Base-by-base conservation (phyloP, 2,797 vertebrate species). In the Thripadectes ignobilis region DNA sequence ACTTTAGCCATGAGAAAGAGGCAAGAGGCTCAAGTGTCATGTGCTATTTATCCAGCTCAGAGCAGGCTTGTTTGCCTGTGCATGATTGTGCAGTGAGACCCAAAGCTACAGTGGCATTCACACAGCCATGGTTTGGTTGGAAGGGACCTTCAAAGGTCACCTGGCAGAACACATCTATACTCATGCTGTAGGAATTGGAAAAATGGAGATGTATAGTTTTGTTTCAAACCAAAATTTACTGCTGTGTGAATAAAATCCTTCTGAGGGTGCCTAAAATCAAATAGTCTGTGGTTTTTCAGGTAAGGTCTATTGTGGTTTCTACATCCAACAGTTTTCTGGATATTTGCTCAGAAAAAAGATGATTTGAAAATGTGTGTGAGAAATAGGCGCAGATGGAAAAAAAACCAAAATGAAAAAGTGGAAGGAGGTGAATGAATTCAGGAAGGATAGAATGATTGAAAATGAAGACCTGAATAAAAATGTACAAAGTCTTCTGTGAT, bases 401-500 rank as follows among this genome's bases (percentile, higher is more conserved):
- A 13, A 72, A n/a, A 39, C 5, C 23, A 48, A 20, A 17, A 29
- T 4, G 6, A 39, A 41, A 4, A 38, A 24, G 12, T 1, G 1
- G 55, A 9, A 13, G 38, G 54, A 63, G 12, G 20, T 20, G 27
- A 91, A 27, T 27, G 2, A 79, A 55, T 51, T 51, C 17, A 39
- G 8, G 8, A 20, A 69, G 10, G 20, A 34, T 3, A 9, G 14
- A 48, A 52, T 16, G 14, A 57, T 9, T 38, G 16, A 69, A 62
- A 84, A 72, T 66, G 5, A 80, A 55, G 24, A 34, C 4, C 4
- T 54, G 8, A 49, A 58, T 41, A 62, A 80, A 57, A 67, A 4
- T 6, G 18, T 55, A 4, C 1, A 0, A 61, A 45, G 17, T 57
- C 8, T 5, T 17, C 14, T 30, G 10, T 65, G 30, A 36, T 4